Evolutionary conservation across 2,113 vertebrate genomes (phyloP), one percentile per base, ranked within the genome.

Genomic region (Chascanopsetta lugubris): DNA sequence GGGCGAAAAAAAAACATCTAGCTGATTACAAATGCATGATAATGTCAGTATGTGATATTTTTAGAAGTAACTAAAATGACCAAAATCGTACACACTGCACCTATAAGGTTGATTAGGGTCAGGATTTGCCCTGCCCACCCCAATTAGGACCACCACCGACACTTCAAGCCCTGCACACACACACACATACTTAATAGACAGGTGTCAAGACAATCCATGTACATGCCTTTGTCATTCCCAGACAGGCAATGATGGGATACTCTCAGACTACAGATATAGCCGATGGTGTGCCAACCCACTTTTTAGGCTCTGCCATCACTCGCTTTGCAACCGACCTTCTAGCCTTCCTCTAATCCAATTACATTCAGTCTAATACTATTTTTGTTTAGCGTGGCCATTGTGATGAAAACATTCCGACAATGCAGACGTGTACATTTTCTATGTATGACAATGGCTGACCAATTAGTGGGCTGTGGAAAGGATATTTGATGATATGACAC

Each of bases 181-280:
- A 36, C 51, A 36, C 29, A 7, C n/a, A 29, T 7, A 50, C n/a
- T 63, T 65, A 43, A 27, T 20, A 49, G 51, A 82, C 80, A 80
- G 50, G 75, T 79, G 75, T 78, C 61, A 69, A 71, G 59, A 83
- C 88, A 86, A 81, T 75, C 77, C 45, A 72, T 77, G 61, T 55
- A 50, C 77, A 79, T 75, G 65, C 71, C 69, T 45, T 68, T 77
- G 65, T 71, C 84, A 85, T 89, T 87, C 76, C 72, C 80, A 89
- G 76, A 84, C 73, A 77, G 77, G 25, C 50, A 60, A 48, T 49
- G 69, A 70, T 75, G 75, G 61, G 47, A 49, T 34, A 61, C 43
- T 60, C 46, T 69, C 2, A 55, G 13, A 57, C 47, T 40, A 30
- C 8, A 34, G 38, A n/a, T n/a, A 57, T 11, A 34, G 3, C 18